Evolutionary conservation across 92 coral and sea anemone genomes (phyloP), one percentile per base, ranked within the genome.

Genomic region (Phenganax marumi): DNA sequence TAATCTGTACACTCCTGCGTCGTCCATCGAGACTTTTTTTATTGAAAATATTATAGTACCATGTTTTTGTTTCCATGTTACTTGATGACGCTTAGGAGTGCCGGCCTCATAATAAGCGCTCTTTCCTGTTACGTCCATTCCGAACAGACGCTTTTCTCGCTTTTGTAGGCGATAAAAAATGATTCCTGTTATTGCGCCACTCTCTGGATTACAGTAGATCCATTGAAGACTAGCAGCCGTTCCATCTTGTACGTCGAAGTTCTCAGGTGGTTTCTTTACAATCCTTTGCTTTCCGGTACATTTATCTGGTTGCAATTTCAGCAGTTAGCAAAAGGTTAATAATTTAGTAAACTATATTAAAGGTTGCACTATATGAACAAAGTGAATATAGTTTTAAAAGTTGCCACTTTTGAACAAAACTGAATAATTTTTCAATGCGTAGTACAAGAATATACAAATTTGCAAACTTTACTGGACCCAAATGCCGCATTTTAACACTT

Each of bases 1-100:
- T 12, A 66, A 66, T 25, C 3, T 33, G 25, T 66, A 66, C 26
- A 12, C 49, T 33, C 72, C 72, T 12, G n/a, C 50, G n/a, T 66
- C 72, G 72, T 8, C n/a, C 72, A 66, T 66, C 49, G 72, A 66
- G 49, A 66, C 17, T 3, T 66, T 66, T 49, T 10, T 66, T 66
- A 66, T 33, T 66, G 49, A 2, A 33, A 66, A 23, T 22, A n/a
- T 12, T 25, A 66, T 66, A 2, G 72, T 25, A 8, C 72, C 72
- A 18, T 66, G 10, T 66, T 66, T 22, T 19, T 66, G 26, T 25
- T 2, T 25, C 72, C 72, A 66, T 25, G 72, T 25, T 66, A 66
- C 17, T 4, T 66, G 13, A 66, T 66, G 25, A 66, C 48, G 72
- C 16, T 33, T 7, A 33, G 12, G 48, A 17, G 16, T 66, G n/a